These are phyloP conservation scores for Tipula confusa DNA, from an alignment of 2,888 invertebrate genomes.

Conservation along the genomic window DNA sequence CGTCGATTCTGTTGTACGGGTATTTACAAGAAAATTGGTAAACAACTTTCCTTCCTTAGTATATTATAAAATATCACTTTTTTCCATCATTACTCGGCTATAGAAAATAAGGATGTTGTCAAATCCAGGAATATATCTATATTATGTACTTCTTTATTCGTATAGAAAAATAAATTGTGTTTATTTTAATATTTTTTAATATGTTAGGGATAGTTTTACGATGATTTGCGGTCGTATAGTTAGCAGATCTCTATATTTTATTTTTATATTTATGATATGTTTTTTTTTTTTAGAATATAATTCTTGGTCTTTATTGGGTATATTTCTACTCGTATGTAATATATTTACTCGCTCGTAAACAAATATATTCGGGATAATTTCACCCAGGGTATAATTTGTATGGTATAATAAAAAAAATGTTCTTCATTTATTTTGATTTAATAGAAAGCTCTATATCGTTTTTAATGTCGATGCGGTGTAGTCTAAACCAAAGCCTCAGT, in stretches of 20 bases:
- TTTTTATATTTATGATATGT: slow-evolving; percentile 9
- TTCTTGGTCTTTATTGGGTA: background rate
- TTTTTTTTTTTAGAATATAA: background rate
- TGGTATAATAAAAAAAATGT: background rate
- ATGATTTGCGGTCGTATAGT: background rate
- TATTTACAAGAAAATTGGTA: background rate
- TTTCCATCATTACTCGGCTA: background rate
- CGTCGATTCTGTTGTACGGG: background rate
- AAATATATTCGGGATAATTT: background rate
- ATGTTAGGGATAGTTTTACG: background rate
- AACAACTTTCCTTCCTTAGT: background rate
- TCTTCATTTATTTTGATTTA: background rate
- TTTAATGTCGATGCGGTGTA: background rate
- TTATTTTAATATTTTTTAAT: slow-evolving; percentile 17
- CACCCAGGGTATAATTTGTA: background rate
- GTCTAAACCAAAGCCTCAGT: background rate
- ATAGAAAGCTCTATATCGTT: background rate
- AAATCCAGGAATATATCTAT: background rate
- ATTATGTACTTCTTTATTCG: no score
- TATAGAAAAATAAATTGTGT: background rate
- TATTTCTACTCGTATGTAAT: background rate
- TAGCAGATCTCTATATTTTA: background rate
- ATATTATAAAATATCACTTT: background rate
- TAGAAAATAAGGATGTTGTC: background rate
- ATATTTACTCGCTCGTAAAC: background rate